These are phyloP conservation scores for Athalia rosae DNA, from an alignment of 2,888 invertebrate genomes.

Conservation along the genomic window DNA sequence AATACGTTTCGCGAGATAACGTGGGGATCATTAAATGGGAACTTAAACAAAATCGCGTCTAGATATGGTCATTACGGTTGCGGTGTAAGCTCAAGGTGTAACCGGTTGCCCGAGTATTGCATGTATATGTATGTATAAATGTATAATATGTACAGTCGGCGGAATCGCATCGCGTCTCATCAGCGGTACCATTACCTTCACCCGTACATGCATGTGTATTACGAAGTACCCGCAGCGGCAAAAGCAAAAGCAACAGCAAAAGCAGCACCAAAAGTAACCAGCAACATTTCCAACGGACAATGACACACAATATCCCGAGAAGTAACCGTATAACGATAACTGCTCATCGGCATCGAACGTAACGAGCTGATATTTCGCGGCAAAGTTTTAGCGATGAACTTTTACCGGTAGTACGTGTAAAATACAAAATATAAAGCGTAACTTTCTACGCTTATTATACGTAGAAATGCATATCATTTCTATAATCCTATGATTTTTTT, in stretches of 20 bases:
- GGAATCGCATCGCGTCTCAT: too few species aligned
- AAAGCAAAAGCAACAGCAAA: neutral
- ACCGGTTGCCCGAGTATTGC: too few species aligned
- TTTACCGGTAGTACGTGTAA: neutral
- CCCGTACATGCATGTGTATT: neutral
- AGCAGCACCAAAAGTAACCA: too few species aligned
- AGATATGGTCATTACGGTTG: too few species aligned
- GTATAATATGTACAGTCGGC: too few species aligned
- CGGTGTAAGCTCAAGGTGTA: too few species aligned
- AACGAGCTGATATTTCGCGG: slow-evolving; percentile 5
- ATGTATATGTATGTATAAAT: too few species aligned
- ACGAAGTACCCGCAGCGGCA: neutral
- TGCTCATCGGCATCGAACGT: slow-evolving; percentile 12
- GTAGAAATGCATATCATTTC: neutral
- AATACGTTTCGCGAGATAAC: too few species aligned
- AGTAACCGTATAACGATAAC: neutral
- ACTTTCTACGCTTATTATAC: neutral
- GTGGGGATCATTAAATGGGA: too few species aligned
- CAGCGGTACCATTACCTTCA: neutral
- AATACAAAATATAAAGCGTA: neutral
- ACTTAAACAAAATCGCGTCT: too few species aligned
- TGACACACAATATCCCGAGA: slow-evolving; percentile 16
- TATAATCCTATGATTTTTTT: too few species aligned
- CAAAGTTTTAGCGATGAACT: slow-evolving; percentile 24
- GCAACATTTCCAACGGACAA: too few species aligned